phyloP scores from a whole-genome alignment of 2,113 vertebrate genomes.

The Pterocles gutturalis region DNA sequence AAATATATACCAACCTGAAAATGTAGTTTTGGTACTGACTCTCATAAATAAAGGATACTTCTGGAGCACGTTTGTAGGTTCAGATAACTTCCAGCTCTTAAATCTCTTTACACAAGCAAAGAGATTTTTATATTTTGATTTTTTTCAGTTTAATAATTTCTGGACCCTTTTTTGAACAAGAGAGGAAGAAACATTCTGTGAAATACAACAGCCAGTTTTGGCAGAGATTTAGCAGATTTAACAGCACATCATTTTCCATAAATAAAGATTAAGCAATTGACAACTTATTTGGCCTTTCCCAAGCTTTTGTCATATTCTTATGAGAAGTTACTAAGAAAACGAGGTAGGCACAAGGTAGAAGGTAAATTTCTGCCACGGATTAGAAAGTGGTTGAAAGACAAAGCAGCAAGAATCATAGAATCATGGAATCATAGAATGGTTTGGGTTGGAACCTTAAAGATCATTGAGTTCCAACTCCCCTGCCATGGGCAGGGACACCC shows the following conservation, averaged over 20 bases:
- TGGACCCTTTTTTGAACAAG: neutral
- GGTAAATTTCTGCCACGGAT: neutral
- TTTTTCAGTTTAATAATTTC: neutral
- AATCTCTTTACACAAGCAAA: neutral
- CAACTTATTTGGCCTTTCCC: neutral
- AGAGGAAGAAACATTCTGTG: neutral
- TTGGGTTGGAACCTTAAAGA: no score
- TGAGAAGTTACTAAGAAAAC: conserved; percentile 35
- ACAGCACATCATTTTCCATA: neutral
- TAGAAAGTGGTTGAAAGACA: neutral
- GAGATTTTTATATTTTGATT: neutral
- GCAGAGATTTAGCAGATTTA: neutral
- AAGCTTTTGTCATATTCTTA: neutral
- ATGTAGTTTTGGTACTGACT: neutral
- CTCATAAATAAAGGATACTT: neutral
- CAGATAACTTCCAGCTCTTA: neutral
- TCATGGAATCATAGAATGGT: no score
- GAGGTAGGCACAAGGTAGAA: neutral
- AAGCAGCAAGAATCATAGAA: neutral
- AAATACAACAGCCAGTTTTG: neutral
- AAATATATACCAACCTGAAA: neutral
- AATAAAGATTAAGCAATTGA: neutral
- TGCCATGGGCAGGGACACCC: no score
- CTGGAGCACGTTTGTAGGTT: fast-evolving
- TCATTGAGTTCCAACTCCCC: no score